phyloP scores from a whole-genome alignment of 2,888 invertebrate species.

The Caenorhabditis sp. region DNA sequence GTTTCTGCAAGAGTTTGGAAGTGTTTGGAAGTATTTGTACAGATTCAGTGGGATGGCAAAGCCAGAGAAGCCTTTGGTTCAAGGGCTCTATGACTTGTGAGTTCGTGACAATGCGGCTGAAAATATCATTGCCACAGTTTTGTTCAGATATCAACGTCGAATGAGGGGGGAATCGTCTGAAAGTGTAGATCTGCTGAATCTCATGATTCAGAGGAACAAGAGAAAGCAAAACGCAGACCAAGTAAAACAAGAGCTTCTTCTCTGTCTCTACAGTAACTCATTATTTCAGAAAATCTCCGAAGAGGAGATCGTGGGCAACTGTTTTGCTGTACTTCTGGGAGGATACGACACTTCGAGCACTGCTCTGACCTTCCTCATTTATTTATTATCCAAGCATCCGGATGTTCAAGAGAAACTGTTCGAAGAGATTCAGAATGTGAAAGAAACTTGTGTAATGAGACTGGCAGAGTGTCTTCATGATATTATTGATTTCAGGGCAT shows the following conservation, averaged over 20 bases:
- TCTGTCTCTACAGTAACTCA: too few species aligned
- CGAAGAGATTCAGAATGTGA: conserved; percentile 79
- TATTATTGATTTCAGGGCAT: conserved; percentile 17
- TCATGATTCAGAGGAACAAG: conserved; percentile 51
- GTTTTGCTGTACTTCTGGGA: conserved; percentile 81
- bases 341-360: conserved; percentile 82
- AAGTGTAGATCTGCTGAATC: conserved; percentile 62
- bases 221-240: conserved; percentile 6
- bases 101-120: too few species aligned
- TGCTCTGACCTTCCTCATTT: conserved; percentile 80
- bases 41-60: conserved; percentile 16
- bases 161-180: conserved; percentile 39
- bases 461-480: not conserved
- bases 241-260: not conserved
- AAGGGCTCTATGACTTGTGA: conserved; percentile 45
- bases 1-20: conserved; percentile 55
- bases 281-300: conserved; percentile 20
- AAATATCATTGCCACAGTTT: too few species aligned
- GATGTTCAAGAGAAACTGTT: conserved; percentile 80
- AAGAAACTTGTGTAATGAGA: conserved; percentile 54
- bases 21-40: conserved; percentile 52
- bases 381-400: conserved; percentile 81
- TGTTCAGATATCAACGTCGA: conserved; percentile 43
- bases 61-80: conserved; percentile 41
- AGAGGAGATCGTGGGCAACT: conserved; percentile 79